These are phyloP conservation scores for Pantala flavescens DNA, from an alignment of 1,140 invertebrate species.

Conservation along the genomic window DNA sequence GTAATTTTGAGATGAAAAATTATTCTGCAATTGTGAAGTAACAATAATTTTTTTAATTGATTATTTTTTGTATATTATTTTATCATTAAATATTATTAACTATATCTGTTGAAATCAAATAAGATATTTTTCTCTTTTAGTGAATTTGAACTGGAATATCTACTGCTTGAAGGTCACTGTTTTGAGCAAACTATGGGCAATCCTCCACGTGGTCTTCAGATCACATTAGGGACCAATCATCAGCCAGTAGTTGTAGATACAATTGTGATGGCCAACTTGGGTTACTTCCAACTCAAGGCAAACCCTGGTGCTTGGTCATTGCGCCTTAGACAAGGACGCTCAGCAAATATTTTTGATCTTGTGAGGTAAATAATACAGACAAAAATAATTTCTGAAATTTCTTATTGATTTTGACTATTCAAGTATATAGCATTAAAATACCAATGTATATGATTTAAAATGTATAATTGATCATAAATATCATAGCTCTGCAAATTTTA, in stretches of 20 bases:
- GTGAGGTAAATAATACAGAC: constrained; percentile 43
- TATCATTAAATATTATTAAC: too few species aligned
- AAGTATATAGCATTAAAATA: too few species aligned
- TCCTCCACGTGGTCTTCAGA: constrained; percentile 91
- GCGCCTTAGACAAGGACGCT: constrained; percentile 78
- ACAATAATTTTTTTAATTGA: constrained; percentile 26
- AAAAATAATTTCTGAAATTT: too few species aligned
- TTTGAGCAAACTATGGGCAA: constrained; percentile 85
- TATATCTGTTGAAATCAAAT: too few species aligned
- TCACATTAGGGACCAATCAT: constrained; percentile 78
- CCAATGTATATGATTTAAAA: too few species aligned
- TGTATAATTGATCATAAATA: too few species aligned
- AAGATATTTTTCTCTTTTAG: constrained; percentile 41
- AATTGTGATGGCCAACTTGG: constrained; percentile 99
- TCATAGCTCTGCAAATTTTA: too few species aligned
- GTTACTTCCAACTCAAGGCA: constrained; percentile 95
- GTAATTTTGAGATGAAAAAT: constrained; percentile 32
- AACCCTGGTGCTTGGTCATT: constrained; percentile 93
- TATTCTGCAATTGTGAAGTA: constrained; percentile 21
- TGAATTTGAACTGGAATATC: constrained; percentile 84
- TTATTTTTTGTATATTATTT: too few species aligned
- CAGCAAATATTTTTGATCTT: constrained; percentile 87
- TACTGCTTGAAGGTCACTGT: constrained; percentile 91
- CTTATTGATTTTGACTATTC: too few species aligned
- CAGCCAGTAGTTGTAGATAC: constrained; percentile 80